Evolutionary conservation across 1,140 invertebrate genomes (phyloP), one percentile per base, ranked within the genome.

Genomic region (Ganaspis sp.): DNA sequence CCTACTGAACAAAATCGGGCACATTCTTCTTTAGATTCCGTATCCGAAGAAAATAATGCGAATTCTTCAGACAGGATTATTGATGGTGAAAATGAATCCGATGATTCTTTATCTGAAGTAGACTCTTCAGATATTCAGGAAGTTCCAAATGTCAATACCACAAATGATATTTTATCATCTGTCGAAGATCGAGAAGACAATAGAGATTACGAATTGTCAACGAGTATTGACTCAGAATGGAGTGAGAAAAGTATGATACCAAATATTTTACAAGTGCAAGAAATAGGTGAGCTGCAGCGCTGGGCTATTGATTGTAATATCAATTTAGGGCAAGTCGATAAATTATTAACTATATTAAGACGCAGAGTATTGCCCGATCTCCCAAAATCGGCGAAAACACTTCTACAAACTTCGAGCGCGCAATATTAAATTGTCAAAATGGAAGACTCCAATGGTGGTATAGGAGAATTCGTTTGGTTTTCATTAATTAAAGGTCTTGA

Each of bases 381-480:
- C 8, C 75, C 75, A 38, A 72, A 53, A 72, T 34, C 9, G 23
- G 15, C 74, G 26, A 49, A 72, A 45, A 72, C 54, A 15, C 69
- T 77, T 72, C 49, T 77, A 17, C 21, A 69, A 58, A 69, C 70
- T 9, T 29, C 53, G 6, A 26, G 19, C 21, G 37, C 53, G 9
- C 58, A 69, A 69, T 72, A 72, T 34, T 5, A 64, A 26, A 77
- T 69, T 69, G 29, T 64, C 23, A 15, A 29, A 40, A 74, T 74
- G 58, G 15, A 69, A 69, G 26, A n/a, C 21, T 12, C 5, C 23
- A 12, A 38, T 15, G 26, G 38, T 19, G 34, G 9, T 9, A 26
- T n/a, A 12, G 54, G 42, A 42, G 45, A 77, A 73, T 73, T 73
- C 3, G 54, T 73, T 26, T 70, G 40, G 58, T 69, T 77, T 49